A percentile compares a stretch with the other conserved stretches of the same genome.
Evolutionary conservation across 2,888 invertebrate species (phyloP).

Genomic region (Brachyopa scutellaris): DNA sequence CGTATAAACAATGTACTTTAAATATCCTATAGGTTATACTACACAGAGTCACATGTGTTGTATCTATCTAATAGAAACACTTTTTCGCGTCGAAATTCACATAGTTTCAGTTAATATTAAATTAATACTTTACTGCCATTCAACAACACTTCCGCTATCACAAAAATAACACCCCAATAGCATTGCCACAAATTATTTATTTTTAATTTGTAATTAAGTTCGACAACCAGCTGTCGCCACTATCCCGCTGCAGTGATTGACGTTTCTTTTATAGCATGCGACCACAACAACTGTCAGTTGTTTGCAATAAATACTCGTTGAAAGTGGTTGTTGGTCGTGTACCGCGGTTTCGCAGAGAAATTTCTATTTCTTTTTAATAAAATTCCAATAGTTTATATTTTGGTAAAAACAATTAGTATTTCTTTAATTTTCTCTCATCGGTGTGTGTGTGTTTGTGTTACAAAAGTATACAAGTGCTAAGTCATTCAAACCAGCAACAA

Average conservation of each 20-base stretch:
- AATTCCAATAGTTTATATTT: constrained; percentile 22
- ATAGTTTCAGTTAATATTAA: no score
- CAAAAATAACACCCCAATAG: not conserved
- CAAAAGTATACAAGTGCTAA: constrained; percentile 47
- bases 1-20: no score
- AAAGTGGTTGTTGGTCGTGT: constrained; percentile 20
- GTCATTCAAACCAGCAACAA: constrained; percentile 20
- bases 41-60: no score
- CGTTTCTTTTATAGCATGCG: constrained; percentile 48
- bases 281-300: constrained; percentile 47
- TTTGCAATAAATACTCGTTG: constrained; percentile 47
- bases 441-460: constrained; percentile 15
- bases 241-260: constrained; percentile 1
- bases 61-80: no score
- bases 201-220: no score
- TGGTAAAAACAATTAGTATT: not conserved
- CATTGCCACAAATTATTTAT: not conserved
- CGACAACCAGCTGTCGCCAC: constrained; percentile 30
- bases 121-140: no score
- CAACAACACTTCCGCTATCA: not conserved
- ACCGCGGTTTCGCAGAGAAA: constrained; percentile 14
- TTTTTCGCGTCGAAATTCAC: no score
- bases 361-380: constrained; percentile 8
- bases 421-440: not conserved
- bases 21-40: no score